A percentile compares a stretch with the other conserved stretches of the same genome.
Conservation (phyloP, 2,113 vertebrate species). For the human (Homo sapiens) region GRCh38 chr1:66223501-66224000, state of each 20-base stretch:
- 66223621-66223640: not conserved
- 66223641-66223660: not conserved
- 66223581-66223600: not conserved
- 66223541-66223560: not conserved
- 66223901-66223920: not conserved
- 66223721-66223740: not conserved
- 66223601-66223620: not conserved
- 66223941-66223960: not conserved
- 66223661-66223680: not conserved
- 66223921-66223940: not conserved
- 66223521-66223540: not conserved
- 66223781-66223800: not conserved
- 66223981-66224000: not conserved
- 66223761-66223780: not conserved
- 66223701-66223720: accelerated
- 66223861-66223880: not conserved
- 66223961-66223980: not conserved
- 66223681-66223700: too few species aligned
- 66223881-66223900: not conserved
- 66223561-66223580: not conserved
- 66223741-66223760: not conserved
- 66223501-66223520: not conserved
- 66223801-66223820: not conserved
- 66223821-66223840: not conserved
- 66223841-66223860: not conserved